Evolutionary conservation across 2,797 vertebrate genomes (phyloP), one percentile per base, ranked within the genome.

Genomic region (Poeciliopsis turneri): DNA sequence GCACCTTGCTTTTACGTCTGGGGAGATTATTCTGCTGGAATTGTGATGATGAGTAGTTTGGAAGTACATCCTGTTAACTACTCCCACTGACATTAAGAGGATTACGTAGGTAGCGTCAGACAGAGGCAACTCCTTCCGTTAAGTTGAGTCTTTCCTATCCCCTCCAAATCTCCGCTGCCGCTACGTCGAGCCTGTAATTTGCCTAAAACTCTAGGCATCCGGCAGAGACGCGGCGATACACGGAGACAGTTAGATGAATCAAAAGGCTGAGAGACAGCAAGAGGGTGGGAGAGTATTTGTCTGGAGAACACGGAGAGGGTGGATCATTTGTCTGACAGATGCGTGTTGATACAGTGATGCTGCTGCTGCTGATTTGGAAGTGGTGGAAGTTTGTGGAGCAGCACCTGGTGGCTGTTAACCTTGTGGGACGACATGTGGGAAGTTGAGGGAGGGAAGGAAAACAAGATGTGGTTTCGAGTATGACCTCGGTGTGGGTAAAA

Each of bases 71-170:
- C 92, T 94, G 92, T 95, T 96, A 94, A 94, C 92, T 90, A 92
- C 94, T 95, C 94, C 90, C 86, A 91, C 91, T 95, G 94, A 96
- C 94, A 94, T 94, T 96, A 96, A 96, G 95, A 95, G 93, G 94
- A 95, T 96, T 95, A 95, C 86, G 90, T 92, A 94, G 94, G 94
- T 94, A 92, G 92, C 86, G 79, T 90, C 92, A 94, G 94, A 95
- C 94, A 91, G 91, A 92, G 89, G 94, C 92, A 92, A 94, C 93
- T 92, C 92, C 93, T 95, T 94, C 94, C 91, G 91, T 90, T 87
- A 88, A 87, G 87, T 92, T 92, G 92, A 89, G 92, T 91, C 90
- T 93, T 92, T 93, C 91, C 92, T 92, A 91, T 92, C 90, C 93
- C 91, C 87, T 92, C 91, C 89, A 94, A 93, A 93, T 94, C 91